These are phyloP conservation scores for Glomeris maerens DNA, from an alignment of 1,140 invertebrate species.

Conservation along the genomic window DNA sequence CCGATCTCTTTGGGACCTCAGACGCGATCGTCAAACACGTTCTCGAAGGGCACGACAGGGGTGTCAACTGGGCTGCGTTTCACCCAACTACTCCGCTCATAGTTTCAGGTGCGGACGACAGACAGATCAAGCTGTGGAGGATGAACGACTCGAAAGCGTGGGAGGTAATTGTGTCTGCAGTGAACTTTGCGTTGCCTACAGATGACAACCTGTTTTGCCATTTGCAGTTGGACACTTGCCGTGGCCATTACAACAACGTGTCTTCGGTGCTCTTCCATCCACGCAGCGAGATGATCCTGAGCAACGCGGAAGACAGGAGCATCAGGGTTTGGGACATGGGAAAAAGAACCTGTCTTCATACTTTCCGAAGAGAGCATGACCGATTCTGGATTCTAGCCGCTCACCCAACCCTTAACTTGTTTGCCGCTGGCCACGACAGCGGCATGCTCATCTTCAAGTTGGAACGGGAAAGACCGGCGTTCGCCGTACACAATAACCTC, in stretches of 20 bases:
- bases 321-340: slow-evolving; percentile 98
- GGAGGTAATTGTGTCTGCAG: no score
- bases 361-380: slow-evolving; percentile 88
- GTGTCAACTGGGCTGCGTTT: slow-evolving; percentile 97
- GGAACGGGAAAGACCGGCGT: slow-evolving; percentile 90
- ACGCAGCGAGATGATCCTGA: slow-evolving; percentile 87
- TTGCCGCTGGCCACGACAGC: slow-evolving; percentile 89
- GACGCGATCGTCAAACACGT: slow-evolving; percentile 98
- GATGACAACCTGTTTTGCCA: no score
- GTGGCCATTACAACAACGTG: slow-evolving; percentile 99
- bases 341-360: slow-evolving; percentile 90
- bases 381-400: slow-evolving; percentile 90
- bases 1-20: slow-evolving; percentile 91
- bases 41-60: slow-evolving; percentile 89
- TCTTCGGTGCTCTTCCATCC: slow-evolving; percentile 97
- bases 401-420: slow-evolving; percentile 69
- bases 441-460: slow-evolving; percentile 76
- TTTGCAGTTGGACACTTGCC: slow-evolving; percentile 96
- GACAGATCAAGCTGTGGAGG: slow-evolving; percentile 94
- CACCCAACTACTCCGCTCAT: slow-evolving; percentile 90
- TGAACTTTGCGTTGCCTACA: no score
- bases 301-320: slow-evolving; percentile 95
- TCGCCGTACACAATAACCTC: slow-evolving; percentile 81
- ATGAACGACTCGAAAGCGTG: slow-evolving; percentile 99
- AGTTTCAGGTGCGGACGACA: slow-evolving; percentile 93